Evolutionary conservation across 2,888 invertebrate genomes (phyloP).

Genomic region (Neria commutata): DNA sequence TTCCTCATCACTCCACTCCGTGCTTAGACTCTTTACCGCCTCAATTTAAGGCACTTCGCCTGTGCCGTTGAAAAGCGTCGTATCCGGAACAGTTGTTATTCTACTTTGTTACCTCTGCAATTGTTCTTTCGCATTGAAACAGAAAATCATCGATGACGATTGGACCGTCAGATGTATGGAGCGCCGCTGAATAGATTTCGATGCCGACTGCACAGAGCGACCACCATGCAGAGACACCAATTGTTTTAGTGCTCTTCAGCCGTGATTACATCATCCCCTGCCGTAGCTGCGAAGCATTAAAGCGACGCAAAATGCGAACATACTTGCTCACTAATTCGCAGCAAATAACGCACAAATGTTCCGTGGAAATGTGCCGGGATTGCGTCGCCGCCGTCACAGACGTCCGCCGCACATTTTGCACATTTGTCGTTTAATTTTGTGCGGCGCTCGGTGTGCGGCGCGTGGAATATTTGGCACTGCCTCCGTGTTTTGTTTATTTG

Average conservation of each 20-base stretch:
- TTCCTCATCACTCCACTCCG: too few species aligned
- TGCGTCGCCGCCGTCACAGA: too few species aligned
- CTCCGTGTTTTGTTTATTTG: not conserved
- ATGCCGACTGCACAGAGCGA: too few species aligned
- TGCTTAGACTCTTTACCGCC: too few species aligned
- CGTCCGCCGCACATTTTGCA: too few species aligned
- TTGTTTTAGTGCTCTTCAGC: slow-evolving; percentile 2
- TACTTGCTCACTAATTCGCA: slow-evolving; percentile 53
- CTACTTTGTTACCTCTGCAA: not conserved
- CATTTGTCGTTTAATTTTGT: slow-evolving; percentile 48
- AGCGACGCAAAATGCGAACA: slow-evolving; percentile 47
- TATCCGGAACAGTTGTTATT: not conserved
- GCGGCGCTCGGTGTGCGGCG: not conserved
- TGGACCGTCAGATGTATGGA: not conserved
- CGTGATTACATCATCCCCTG: not conserved
- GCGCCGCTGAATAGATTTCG: too few species aligned
- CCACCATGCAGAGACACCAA: too few species aligned
- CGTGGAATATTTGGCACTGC: not conserved
- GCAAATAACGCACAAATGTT: slow-evolving; percentile 51
- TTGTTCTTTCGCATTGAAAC: slow-evolving; percentile 25
- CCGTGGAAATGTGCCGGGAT: slow-evolving; percentile 26
- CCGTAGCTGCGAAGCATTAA: not conserved
- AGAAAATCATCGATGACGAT: slow-evolving; percentile 32
- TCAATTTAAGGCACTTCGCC: too few species aligned
- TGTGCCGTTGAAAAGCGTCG: too few species aligned